Evolutionary conservation across 2,888 invertebrate species (phyloP).

Genomic region (Lepas anatifera): DNA sequence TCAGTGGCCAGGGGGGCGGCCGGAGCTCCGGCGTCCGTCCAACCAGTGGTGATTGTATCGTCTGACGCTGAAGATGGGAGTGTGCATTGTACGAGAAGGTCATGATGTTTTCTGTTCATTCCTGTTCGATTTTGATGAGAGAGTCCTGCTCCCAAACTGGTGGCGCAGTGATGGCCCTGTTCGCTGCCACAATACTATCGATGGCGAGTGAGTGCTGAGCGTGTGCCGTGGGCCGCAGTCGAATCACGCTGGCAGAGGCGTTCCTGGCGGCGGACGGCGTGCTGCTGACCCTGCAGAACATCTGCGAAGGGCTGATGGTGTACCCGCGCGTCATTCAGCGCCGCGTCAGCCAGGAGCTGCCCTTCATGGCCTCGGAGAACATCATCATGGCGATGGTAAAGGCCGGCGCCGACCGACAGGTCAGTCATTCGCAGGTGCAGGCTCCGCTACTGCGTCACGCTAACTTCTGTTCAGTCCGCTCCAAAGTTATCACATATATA

Average conservation of each 20-base stretch:
- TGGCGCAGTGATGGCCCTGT: no score
- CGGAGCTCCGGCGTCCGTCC: neutral
- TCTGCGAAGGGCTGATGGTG: slow-evolving; percentile 88
- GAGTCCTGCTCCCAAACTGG: no score
- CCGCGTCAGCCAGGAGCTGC: slow-evolving; percentile 76
- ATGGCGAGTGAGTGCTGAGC: no score
- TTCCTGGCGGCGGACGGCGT: slow-evolving; percentile 87
- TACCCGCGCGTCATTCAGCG: slow-evolving; percentile 87
- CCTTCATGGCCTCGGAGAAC: slow-evolving; percentile 97
- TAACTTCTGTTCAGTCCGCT: no score
- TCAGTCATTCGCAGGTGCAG: slow-evolving; percentile 28
- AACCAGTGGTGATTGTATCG: no score
- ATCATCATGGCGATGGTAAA: slow-evolving; percentile 98
- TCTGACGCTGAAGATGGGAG: no score
- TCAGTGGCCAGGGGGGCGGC: neutral
- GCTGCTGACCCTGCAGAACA: slow-evolving; percentile 75
- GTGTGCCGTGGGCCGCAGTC: slow-evolving; percentile 37
- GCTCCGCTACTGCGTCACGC: neutral
- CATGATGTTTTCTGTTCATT: no score
- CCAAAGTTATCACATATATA: no score
- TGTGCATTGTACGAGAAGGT: no score
- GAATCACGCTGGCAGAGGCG: slow-evolving; percentile 81
- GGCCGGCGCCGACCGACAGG: slow-evolving; percentile 85
- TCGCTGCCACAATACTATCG: no score
- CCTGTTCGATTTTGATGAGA: no score